Evolutionary conservation across 37 sponge, comb jelly and placozoan species (phyloP).

Genomic region (Halichondria panicea): DNA sequence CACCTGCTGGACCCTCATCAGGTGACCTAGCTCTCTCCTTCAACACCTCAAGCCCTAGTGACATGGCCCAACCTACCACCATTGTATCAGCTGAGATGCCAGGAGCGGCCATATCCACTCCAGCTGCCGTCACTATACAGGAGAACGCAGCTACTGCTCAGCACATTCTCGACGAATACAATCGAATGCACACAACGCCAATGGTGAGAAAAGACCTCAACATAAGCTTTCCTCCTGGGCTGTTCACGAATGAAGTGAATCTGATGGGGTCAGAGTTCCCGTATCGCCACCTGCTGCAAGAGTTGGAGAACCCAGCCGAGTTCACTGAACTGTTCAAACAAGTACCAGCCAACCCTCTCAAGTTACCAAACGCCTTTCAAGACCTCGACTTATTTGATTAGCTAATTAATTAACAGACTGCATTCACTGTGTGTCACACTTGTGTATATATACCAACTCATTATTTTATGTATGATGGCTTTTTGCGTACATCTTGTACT

Average conservation of each 20-base stretch:
- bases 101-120: neutral
- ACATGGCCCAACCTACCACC: too few relatives aligned
- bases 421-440: too few relatives aligned
- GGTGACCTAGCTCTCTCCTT: too few relatives aligned
- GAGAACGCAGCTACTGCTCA: slow-evolving; percentile 52
- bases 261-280: slow-evolving; percentile 58
- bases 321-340: slow-evolving; percentile 54
- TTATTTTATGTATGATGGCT: too few relatives aligned
- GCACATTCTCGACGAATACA: slow-evolving; percentile 51
- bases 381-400: slow-evolving; percentile 14
- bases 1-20: too few relatives aligned
- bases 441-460: too few relatives aligned
- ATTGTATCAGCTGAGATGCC: neutral
- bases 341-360: slow-evolving; percentile 61
- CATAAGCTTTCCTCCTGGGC: slow-evolving; percentile 35
- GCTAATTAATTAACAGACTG: too few relatives aligned
- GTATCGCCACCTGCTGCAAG: slow-evolving; percentile 46
- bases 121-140: slow-evolving; percentile 5
- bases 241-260: slow-evolving; percentile 45
- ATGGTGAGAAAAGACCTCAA: slow-evolving; percentile 30
- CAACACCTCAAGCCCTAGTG: too few relatives aligned
- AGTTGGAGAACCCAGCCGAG: slow-evolving; percentile 52
- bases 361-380: neutral
- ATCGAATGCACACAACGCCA: slow-evolving; percentile 1
- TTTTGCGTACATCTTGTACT: too few relatives aligned